These are phyloP conservation scores for Heterodera schachtii DNA, from an alignment of 1,140 invertebrate genomes.

Conservation along the genomic window DNA sequence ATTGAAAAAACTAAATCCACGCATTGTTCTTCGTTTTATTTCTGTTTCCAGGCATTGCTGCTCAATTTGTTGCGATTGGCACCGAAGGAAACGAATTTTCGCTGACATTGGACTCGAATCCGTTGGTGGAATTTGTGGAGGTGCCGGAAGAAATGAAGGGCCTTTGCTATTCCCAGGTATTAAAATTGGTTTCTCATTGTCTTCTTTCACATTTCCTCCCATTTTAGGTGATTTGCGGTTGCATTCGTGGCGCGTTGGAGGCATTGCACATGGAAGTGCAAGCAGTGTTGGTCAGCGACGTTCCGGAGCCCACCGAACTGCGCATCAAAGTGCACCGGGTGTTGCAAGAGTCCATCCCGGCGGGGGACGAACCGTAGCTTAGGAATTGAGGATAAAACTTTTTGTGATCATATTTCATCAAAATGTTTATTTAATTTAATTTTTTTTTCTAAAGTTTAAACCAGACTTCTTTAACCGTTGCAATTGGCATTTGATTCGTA, in stretches of 20 bases:
- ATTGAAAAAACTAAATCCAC: slow-evolving; percentile 64
- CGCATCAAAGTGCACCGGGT: slow-evolving; percentile 91
- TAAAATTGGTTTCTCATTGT: neutral
- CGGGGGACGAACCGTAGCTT: slow-evolving; percentile 86
- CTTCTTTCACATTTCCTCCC: neutral
- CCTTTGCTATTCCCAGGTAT: slow-evolving; percentile 84
- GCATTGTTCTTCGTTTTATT: slow-evolving; percentile 67
- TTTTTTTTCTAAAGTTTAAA: no score
- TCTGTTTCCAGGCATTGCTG: slow-evolving; percentile 77
- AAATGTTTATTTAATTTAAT: slow-evolving; percentile 12
- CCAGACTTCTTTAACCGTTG: no score
- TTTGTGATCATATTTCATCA: slow-evolving; percentile 7
- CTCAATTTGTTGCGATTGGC: slow-evolving; percentile 71
- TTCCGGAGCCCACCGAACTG: slow-evolving; percentile 93
- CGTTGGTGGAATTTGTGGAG: slow-evolving; percentile 97
- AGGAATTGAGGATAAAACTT: slow-evolving; percentile 6
- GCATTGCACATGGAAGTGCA: slow-evolving; percentile 85
- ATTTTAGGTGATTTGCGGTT: slow-evolving; percentile 79
- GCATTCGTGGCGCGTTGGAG: slow-evolving; percentile 94
- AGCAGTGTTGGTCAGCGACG: slow-evolving; percentile 80
- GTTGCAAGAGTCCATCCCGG: slow-evolving; percentile 94
- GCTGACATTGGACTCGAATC: slow-evolving; percentile 88
- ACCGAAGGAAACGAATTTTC: slow-evolving; percentile 87
- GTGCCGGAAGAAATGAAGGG: slow-evolving; percentile 81
- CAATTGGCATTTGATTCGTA: neutral